These are phyloP conservation scores for Diplodus sargus DNA, from an alignment of 2,797 vertebrate species.

Conservation along the genomic window DNA sequence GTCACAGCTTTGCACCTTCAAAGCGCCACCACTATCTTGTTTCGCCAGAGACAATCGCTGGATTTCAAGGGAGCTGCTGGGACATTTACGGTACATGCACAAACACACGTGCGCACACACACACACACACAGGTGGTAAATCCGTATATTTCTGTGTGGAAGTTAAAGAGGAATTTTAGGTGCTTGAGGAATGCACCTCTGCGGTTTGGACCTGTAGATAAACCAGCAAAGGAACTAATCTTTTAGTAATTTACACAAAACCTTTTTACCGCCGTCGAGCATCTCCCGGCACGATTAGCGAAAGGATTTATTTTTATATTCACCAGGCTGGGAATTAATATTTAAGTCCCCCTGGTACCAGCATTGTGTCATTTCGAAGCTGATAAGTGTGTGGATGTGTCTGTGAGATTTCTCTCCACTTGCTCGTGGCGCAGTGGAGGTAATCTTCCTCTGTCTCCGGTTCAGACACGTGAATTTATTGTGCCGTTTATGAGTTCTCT, in stretches of 20 bases:
- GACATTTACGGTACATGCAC: slow-evolving; percentile 50
- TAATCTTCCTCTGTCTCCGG: slow-evolving; percentile 76
- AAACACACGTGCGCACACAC: slow-evolving; percentile 14
- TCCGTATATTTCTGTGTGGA: slow-evolving; percentile 56
- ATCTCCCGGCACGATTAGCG: slow-evolving; percentile 83
- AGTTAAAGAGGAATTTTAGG: slow-evolving; percentile 73
- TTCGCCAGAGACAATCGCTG: slow-evolving; percentile 79
- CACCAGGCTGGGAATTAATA: slow-evolving; percentile 84
- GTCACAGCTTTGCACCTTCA: slow-evolving; percentile 76
- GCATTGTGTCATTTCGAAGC: slow-evolving; percentile 81
- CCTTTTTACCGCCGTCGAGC: slow-evolving; percentile 80
- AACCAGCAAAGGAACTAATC: slow-evolving; percentile 83
- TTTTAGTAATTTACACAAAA: slow-evolving; percentile 87
- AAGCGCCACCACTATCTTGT: slow-evolving; percentile 78
- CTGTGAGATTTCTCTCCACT: slow-evolving; percentile 72
- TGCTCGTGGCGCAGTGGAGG: slow-evolving; percentile 58
- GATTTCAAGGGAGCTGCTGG: slow-evolving; percentile 68
- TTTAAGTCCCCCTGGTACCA: slow-evolving; percentile 79
- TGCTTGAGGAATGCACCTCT: slow-evolving; percentile 76
- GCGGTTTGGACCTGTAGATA: slow-evolving; percentile 81
- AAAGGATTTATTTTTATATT: slow-evolving; percentile 86
- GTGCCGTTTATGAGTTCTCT: slow-evolving; percentile 69
- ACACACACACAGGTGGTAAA: slow-evolving; percentile 37
- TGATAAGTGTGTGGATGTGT: slow-evolving; percentile 83
- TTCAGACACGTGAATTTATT: slow-evolving; percentile 75